phyloP scores from a whole-genome alignment of 2,888 invertebrate species.

The Athalia cordata region DNA sequence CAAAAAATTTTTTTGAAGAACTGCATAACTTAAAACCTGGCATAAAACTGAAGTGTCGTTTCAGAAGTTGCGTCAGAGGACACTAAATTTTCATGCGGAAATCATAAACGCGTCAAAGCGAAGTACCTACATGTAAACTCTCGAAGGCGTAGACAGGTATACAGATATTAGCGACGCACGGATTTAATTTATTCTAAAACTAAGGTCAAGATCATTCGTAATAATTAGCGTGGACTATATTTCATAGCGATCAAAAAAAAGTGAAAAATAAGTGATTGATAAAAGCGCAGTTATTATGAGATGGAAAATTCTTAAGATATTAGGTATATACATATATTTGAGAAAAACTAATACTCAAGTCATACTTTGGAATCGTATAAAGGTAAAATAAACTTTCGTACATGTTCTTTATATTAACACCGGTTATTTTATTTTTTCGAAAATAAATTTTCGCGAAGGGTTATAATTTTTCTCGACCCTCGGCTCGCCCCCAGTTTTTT shows the following conservation, averaged over 20 bases:
- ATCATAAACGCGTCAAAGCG: conserved; percentile 22
- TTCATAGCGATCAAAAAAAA: neutral
- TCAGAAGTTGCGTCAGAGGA: neutral
- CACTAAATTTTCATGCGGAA: conserved; percentile 23
- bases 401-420: too few species aligned
- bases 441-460: too few species aligned
- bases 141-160: neutral
- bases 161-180: neutral
- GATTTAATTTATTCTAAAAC: conserved; percentile 18
- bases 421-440: too few species aligned
- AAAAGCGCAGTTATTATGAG: too few species aligned
- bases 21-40: neutral
- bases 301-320: too few species aligned
- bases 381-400: too few species aligned
- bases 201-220: conserved; percentile 20
- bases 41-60: neutral
- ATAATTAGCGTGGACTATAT: neutral
- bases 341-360: too few species aligned
- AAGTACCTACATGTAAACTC: neutral
- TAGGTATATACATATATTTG: too few species aligned
- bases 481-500: too few species aligned
- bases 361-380: too few species aligned
- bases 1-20: neutral
- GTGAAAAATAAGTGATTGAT: neutral
- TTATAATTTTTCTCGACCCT: too few species aligned